These are phyloP conservation scores for Brenthis hecate DNA, from an alignment of 2,888 invertebrate genomes.

Conservation along the genomic window DNA sequence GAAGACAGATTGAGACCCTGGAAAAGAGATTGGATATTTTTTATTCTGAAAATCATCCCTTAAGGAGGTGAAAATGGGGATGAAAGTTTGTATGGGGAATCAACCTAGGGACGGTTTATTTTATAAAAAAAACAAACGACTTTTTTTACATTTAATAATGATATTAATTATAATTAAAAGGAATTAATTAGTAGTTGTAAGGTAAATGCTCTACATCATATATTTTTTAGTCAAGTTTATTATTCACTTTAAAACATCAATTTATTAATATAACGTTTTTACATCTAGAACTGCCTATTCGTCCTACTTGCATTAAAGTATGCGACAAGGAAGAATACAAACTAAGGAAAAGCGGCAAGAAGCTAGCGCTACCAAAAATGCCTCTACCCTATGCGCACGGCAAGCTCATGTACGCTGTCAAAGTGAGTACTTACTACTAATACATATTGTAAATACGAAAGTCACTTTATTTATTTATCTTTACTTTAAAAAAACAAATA, in stretches of 20 bases:
- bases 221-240: not conserved
- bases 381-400: constrained; percentile 63
- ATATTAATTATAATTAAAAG: no score
- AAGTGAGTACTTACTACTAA: constrained; percentile 55
- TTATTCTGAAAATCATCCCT: no score
- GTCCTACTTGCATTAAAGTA: constrained; percentile 72
- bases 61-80: no score
- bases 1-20: no score
- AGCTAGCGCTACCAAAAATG: constrained; percentile 46
- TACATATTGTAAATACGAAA: not conserved
- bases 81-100: no score
- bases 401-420: constrained; percentile 67
- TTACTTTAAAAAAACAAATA: not conserved
- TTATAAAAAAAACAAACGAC: no score
- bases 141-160: no score
- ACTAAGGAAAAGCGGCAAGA: constrained; percentile 53
- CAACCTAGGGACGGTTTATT: no score
- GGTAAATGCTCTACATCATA: not conserved
- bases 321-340: constrained; percentile 69
- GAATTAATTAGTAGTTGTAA: no score
- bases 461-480: not conserved
- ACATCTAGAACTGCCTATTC: constrained; percentile 58
- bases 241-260: not conserved
- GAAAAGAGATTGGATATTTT: no score
- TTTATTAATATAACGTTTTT: not conserved